Base-by-base conservation (phyloP, 2,797 vertebrate genomes). In the Bufotes viridis region DNA sequence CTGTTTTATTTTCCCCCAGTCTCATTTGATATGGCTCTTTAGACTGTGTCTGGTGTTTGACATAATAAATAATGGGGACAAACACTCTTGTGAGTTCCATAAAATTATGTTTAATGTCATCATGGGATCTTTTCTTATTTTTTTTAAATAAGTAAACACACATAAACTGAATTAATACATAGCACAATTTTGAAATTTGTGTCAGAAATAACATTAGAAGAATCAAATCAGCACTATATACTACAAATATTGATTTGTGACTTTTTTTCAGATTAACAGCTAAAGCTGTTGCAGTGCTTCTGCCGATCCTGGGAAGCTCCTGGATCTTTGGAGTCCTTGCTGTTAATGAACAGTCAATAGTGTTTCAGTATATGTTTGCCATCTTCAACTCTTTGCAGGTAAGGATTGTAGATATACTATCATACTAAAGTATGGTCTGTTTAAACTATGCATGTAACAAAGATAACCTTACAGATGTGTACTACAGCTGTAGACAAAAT, bases 281-380 rank as follows among this genome's bases (percentile, higher is more conserved):
- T 0, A 99, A 99, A 91, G 98, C 98, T 0, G 98, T 99, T 3
- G 98, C 97, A 0, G 98, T 99, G 24, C 95, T 99, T 82, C 90
- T 99, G 51, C 98, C 98, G 0, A 99, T 99, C 90, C 91, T 99
- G 70, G 98, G 98, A 20, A 99, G 97, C 90, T 98, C 98, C 0
- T 99, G 98, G 98, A 96, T 97, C 86, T 99, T 99, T 80, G 98
- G 98, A 0, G 95, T 99, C 86, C 94, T 99, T n/a, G 96, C 98
- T 0, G 91, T 99, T 92, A 99, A 98, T 87, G 93, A 93, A 42
- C 95, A 96, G 0, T 93, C 97, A 2, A 87, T 99, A 80, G 92
- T 96, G 0, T 99, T 99, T 93, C 97, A 99, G 75, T 99, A 99
- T 82, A 93, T 98, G 93, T 99, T 99, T 90, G 97, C 98, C 26